Base-by-base conservation (phyloP, 1,140 invertebrate genomes). In the Octopus bimaculoides region DNA sequence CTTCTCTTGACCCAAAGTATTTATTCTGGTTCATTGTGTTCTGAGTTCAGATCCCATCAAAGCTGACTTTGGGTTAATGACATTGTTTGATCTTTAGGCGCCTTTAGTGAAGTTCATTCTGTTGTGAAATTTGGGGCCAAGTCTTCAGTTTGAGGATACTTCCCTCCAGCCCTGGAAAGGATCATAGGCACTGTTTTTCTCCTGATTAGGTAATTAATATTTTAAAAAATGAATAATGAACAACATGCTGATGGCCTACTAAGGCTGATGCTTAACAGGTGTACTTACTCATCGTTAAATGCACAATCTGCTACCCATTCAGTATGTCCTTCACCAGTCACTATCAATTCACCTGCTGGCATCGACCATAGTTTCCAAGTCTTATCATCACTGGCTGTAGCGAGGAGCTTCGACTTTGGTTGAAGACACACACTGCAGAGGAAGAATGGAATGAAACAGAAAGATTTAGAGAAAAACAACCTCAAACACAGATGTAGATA, bases 281-380 rank as follows among this genome's bases (percentile, higher is more conserved):
- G 9, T 56, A 86, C 86, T 86, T 85, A 89, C 89, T 82, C 83
- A 26, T 88, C 89, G 84, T 90, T 88, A 85, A 90, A 90, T 76
- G 89, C 88, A 84, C 89, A 90, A 61, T 85, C 85, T 41, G 89
- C 89, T 8, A 91, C 88, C 90, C 90, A 91, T 82, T 90, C 89
- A 66, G 89, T 87, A 80, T 91, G 90, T n/a, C 90, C 90, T 81
- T 89, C 87, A 52, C 89, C 89, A 79, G 88, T 89, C 86, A 90
- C 88, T 12, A 90, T 88, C 79, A 90, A 86, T 73, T 90, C 88
- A 78, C 88, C 88, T 81, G 86, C 86, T 8, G 89, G 89, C 41
- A 90, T 84, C 0, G 88, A 84, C 89, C 89, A 90, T 84, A 91
- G 86, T 81, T 91, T 91, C 90, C 90, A 91, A 5, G 87, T 87